Evolutionary conservation across 2,113 vertebrate species (phyloP).

Genomic region (Psilopsiagon aurifrons): DNA sequence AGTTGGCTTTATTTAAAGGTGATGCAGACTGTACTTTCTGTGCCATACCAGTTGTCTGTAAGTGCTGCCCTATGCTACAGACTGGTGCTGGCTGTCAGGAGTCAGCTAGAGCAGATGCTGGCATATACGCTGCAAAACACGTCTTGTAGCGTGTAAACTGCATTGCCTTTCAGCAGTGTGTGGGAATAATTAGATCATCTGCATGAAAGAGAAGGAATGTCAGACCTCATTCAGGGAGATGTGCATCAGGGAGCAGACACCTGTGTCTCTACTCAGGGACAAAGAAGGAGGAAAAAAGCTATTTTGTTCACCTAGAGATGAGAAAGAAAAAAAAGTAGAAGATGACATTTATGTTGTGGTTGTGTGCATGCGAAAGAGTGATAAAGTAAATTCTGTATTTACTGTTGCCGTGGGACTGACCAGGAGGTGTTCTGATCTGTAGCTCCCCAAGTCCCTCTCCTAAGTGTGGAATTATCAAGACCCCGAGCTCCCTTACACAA

Average conservation of each 20-base stretch:
- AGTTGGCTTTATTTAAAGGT: not conserved
- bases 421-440: not conserved
- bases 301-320: not conserved
- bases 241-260: not conserved
- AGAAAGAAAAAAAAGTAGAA: not conserved
- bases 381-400: not conserved
- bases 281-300: not conserved
- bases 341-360: not conserved
- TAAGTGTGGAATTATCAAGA: not conserved
- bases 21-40: not conserved
- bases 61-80: not conserved
- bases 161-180: not conserved
- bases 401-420: not conserved
- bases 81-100: not conserved
- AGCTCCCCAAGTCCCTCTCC: not conserved
- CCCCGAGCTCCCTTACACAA: not conserved
- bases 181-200: slow-evolving; percentile 39
- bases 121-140: not conserved
- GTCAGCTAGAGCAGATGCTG: not conserved
- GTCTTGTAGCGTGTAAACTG: not conserved
- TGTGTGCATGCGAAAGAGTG: not conserved
- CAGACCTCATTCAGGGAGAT: slow-evolving; percentile 26
- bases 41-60: not conserved
- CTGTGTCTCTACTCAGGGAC: not conserved
- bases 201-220: not conserved